phyloP scores from a whole-genome alignment of 2,888 invertebrate genomes.

The Apamea sordens region DNA sequence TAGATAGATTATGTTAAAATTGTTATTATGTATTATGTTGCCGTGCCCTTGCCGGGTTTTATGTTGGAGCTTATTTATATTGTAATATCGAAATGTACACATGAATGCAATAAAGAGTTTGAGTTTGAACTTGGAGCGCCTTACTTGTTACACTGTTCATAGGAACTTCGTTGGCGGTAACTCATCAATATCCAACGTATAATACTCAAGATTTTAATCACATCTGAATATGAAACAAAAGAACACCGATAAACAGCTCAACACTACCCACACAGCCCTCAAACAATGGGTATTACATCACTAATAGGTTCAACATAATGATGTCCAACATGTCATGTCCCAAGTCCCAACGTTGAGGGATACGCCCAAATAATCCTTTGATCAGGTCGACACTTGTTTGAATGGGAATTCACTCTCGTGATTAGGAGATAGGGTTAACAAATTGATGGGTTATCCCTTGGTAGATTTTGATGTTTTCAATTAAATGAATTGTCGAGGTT shows the following conservation, averaged over 20 bases:
- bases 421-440: neutral
- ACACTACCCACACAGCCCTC: conserved; percentile 49
- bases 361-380: conserved; percentile 44
- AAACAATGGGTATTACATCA: conserved; percentile 54
- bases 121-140: too few species aligned
- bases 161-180: neutral
- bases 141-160: too few species aligned
- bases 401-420: conserved; percentile 5
- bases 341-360: conserved; percentile 21
- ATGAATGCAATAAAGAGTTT: too few species aligned
- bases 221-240: conserved; percentile 34
- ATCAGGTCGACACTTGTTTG: conserved; percentile 20
- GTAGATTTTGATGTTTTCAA: neutral
- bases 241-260: conserved; percentile 29
- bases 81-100: too few species aligned
- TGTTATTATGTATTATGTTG: too few species aligned
- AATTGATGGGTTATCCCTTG: neutral
- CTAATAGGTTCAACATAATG: conserved; percentile 49
- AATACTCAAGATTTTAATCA: conserved; percentile 11
- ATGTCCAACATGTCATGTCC: conserved; percentile 33
- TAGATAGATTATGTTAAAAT: too few species aligned
- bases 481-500: neutral
- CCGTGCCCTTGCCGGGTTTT: too few species aligned
- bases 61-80: too few species aligned
- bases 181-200: neutral